Evolutionary conservation across 2,888 invertebrate species (phyloP).

Genomic region (Trimorus sp.): DNA sequence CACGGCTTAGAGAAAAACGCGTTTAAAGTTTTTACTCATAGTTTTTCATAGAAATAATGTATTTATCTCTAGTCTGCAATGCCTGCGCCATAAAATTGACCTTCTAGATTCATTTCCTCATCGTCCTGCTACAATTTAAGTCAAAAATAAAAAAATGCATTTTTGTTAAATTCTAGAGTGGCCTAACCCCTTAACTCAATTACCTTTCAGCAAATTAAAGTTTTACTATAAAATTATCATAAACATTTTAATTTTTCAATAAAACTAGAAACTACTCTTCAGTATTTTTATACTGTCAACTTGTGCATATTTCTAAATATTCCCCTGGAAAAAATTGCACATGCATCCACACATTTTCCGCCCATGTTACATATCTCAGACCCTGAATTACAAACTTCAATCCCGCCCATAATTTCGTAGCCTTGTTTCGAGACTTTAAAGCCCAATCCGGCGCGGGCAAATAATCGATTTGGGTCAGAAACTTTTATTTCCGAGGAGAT

Average conservation of each 20-base stretch:
- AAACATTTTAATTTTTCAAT: no score
- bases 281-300: no score
- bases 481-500: slow-evolving; percentile 66
- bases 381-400: no score
- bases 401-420: no score
- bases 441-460: slow-evolving; percentile 21
- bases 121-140: slow-evolving; percentile 12
- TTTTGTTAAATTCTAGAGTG: slow-evolving; percentile 1
- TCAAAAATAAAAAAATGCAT: background rate
- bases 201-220: no score
- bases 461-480: slow-evolving; percentile 68
- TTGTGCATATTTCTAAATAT: no score
- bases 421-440: no score
- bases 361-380: no score
- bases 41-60: slow-evolving; percentile 23
- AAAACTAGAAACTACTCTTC: no score
- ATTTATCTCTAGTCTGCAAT: background rate
- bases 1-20: slow-evolving; percentile 13
- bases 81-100: slow-evolving; percentile 10
- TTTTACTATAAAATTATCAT: no score
- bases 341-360: no score
- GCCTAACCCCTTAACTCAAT: background rate
- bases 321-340: no score
- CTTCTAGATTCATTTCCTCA: slow-evolving; percentile 9
- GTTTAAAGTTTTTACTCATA: background rate